A percentile compares a stretch with the other conserved stretches of the same genome.
phyloP scores from a whole-genome alignment of 2,113 vertebrate genomes.

The Coregonus clupeaformis region DNA sequence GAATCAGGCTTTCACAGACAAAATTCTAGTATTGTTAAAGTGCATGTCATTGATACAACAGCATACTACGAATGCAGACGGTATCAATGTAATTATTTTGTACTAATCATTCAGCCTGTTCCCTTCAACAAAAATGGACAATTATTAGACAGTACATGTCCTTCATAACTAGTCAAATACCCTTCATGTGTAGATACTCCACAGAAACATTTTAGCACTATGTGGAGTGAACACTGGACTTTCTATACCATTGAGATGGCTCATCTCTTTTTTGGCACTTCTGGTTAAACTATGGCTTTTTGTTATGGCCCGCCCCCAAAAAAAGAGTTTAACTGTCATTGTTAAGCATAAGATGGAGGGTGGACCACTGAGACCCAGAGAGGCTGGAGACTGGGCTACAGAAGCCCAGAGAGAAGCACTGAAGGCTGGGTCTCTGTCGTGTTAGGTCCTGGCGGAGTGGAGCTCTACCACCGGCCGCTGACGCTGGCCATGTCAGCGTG shows the following conservation, averaged over 20 bases:
- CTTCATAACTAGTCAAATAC: slow-evolving; percentile 70
- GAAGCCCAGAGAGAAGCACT: slow-evolving; percentile 21
- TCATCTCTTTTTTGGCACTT: slow-evolving; percentile 44
- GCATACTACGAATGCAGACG: slow-evolving; percentile 72
- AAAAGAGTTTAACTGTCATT: slow-evolving; percentile 48
- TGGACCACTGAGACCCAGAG: slow-evolving; percentile 24
- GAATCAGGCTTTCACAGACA: slow-evolving; percentile 86
- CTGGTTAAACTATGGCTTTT: slow-evolving; percentile 67
- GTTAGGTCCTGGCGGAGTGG: slow-evolving; percentile 31
- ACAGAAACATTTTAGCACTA: slow-evolving; percentile 62
- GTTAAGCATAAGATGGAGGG: slow-evolving; percentile 44
- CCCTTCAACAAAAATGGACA: slow-evolving; percentile 83
- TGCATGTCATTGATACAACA: slow-evolving; percentile 92
- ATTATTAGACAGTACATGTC: slow-evolving; percentile 74
- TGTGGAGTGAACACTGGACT: slow-evolving; percentile 73
- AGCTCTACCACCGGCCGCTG: slow-evolving; percentile 92
- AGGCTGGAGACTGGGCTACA: slow-evolving; percentile 34
- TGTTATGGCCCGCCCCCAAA: background rate
- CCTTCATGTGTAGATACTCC: slow-evolving; percentile 57
- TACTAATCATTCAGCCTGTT: slow-evolving; percentile 83
- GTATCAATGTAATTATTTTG: slow-evolving; percentile 72
- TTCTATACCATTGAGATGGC: slow-evolving; percentile 55
- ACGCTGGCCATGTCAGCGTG: slow-evolving; percentile 93
- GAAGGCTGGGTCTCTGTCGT: slow-evolving; percentile 28
- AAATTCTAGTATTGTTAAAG: slow-evolving; percentile 91